Percentiles rank a stretch among this genome's conserved stretches.
Evolutionary conservation across 2,888 invertebrate genomes (phyloP).

Genomic region (Artemia sinica): DNA sequence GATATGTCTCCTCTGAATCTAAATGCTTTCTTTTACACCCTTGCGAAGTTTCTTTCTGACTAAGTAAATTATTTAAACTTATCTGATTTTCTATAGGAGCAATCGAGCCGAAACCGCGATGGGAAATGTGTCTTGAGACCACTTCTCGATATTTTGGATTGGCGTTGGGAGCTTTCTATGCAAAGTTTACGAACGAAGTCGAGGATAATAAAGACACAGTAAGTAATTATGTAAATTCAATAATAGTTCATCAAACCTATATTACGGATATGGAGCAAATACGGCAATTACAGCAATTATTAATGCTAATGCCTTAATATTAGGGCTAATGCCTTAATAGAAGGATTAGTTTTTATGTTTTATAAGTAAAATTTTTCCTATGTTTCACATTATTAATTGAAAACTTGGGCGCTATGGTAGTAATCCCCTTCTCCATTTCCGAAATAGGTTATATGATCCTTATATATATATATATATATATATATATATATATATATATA

Average conservation of each 20-base stretch:
- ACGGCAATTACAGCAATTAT: not conserved
- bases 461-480: no score
- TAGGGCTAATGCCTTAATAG: no score
- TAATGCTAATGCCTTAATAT: no score
- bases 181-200: slow-evolving; percentile 29
- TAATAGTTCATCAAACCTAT: no score
- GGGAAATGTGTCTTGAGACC: slow-evolving; percentile 38
- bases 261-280: no score
- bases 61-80: no score
- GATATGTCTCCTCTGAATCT: no score
- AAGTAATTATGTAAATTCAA: slow-evolving; percentile 14
- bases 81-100: slow-evolving; percentile 25
- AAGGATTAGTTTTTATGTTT: no score
- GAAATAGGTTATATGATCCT: not conserved
- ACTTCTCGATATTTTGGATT: slow-evolving; percentile 36
- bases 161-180: slow-evolving; percentile 34
- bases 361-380: not conserved
- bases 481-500: no score
- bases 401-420: not conserved
- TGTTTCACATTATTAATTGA: slow-evolving; percentile 8
- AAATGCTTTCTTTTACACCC: no score
- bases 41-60: no score
- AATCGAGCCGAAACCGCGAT: slow-evolving; percentile 31
- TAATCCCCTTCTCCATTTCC: slow-evolving; percentile 9
- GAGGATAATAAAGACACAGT: slow-evolving; percentile 24